Conservation (phyloP, 1,140 invertebrate species). For the Ruditapes philippinarum region DNA sequence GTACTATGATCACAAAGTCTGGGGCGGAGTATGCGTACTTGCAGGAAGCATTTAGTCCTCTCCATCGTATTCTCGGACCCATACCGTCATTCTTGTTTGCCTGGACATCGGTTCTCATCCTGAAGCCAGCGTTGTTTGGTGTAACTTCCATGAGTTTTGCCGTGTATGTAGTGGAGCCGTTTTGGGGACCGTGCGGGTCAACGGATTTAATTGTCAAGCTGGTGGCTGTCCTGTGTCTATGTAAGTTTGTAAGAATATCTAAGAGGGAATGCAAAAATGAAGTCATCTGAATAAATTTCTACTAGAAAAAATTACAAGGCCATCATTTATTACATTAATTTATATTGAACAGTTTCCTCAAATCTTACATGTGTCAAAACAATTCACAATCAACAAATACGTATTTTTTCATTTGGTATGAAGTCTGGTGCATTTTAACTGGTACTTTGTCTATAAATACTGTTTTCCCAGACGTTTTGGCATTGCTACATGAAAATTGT, state of each 20-base stretch:
- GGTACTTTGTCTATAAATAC: too few species aligned
- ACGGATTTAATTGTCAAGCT: constrained; percentile 76
- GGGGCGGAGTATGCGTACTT: constrained; percentile 83
- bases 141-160: constrained; percentile 82
- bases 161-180: constrained; percentile 80
- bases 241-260: constrained; percentile 74
- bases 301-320: too few species aligned
- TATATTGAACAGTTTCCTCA: too few species aligned
- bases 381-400: too few species aligned
- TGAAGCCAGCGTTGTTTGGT: constrained; percentile 82
- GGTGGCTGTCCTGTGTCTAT: constrained; percentile 76
- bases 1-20: constrained; percentile 89
- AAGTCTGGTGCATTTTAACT: too few species aligned
- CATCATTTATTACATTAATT: too few species aligned
- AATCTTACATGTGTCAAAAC: too few species aligned
- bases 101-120: constrained; percentile 82
- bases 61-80: constrained; percentile 73
- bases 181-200: constrained; percentile 79
- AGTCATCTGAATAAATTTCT: too few species aligned
- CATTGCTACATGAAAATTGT: too few species aligned
- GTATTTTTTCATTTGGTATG: too few species aligned
- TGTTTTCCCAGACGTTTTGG: too few species aligned
- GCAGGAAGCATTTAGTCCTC: constrained; percentile 79
- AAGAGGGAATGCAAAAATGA: too few species aligned
- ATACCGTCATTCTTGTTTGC: constrained; percentile 83